Evolutionary conservation across 2,797 vertebrate genomes (phyloP).

Genomic region (Bradypodion pumilum): DNA sequence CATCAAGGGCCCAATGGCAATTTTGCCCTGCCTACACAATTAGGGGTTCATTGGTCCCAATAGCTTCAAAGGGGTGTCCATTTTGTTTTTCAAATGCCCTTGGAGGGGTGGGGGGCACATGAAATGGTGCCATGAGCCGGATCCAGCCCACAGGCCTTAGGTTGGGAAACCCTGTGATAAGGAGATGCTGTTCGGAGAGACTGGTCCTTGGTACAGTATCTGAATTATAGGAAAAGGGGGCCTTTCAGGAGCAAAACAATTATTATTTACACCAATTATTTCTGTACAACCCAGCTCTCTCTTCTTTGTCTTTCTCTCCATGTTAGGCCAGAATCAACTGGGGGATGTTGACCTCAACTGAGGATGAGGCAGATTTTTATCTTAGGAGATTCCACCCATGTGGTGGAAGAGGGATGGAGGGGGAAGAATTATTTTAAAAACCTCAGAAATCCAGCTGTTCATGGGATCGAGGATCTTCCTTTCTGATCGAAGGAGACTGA

Average conservation of each 20-base stretch:
- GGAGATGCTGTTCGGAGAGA: fast-evolving
- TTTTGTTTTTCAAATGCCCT: too few species aligned
- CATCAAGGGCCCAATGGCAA: too few species aligned
- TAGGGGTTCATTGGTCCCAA: too few species aligned
- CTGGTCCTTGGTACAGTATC: too few species aligned
- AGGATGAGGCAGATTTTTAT: neutral
- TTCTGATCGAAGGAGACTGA: too few species aligned
- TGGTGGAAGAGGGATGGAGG: too few species aligned
- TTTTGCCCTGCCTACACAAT: too few species aligned
- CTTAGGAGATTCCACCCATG: neutral
- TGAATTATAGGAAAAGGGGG: neutral
- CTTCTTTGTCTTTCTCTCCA: neutral
- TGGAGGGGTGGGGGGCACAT: too few species aligned
- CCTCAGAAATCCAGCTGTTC: neutral
- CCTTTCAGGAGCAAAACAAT: conserved; percentile 31
- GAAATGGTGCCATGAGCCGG: too few species aligned
- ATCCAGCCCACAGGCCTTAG: too few species aligned
- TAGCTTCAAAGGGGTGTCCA: too few species aligned
- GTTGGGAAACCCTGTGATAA: too few species aligned
- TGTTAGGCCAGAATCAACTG: conserved; percentile 4
- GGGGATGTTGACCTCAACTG: neutral
- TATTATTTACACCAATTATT: conserved; percentile 3
- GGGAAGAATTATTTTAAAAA: neutral
- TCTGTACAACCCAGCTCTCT: neutral
- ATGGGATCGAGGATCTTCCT: neutral